Evolutionary conservation across 1,140 invertebrate species (phyloP).

Genomic region (Orchesella cincta): DNA sequence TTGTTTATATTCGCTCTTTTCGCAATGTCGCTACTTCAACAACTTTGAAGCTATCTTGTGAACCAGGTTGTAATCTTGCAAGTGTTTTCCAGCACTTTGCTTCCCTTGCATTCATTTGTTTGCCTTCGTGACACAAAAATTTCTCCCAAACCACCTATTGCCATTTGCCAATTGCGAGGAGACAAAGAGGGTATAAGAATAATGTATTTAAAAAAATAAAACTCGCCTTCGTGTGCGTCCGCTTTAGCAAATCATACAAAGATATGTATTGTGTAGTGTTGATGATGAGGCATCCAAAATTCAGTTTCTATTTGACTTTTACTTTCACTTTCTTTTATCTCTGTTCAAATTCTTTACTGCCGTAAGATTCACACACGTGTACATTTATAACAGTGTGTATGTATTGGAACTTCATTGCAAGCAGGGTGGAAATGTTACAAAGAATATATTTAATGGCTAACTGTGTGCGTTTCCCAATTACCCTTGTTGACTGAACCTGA

Average conservation of each 20-base stretch:
- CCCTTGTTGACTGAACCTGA: slow-evolving; percentile 12
- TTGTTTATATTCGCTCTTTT: too few species aligned
- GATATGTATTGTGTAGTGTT: too few species aligned
- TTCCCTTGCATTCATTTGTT: neutral
- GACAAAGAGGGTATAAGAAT: neutral
- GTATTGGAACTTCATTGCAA: neutral
- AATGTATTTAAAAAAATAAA: neutral
- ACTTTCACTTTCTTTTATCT: neutral
- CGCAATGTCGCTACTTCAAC: too few species aligned
- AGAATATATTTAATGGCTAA: neutral
- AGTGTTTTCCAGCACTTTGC: too few species aligned
- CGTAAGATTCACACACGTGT: neutral
- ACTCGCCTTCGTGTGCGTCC: too few species aligned
- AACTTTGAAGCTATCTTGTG: too few species aligned
- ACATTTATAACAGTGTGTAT: too few species aligned
- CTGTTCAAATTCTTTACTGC: neutral
- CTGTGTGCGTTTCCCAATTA: neutral
- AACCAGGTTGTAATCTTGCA: too few species aligned
- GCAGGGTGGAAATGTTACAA: neutral
- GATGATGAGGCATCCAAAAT: too few species aligned
- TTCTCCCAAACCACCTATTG: neutral
- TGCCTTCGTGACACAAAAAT: slow-evolving; percentile 6
- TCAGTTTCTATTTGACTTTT: neutral
- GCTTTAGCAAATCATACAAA: too few species aligned
- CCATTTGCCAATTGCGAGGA: neutral